phyloP scores from a whole-genome alignment of 2,888 invertebrate species.

The Xestobium rufovillosum region DNA sequence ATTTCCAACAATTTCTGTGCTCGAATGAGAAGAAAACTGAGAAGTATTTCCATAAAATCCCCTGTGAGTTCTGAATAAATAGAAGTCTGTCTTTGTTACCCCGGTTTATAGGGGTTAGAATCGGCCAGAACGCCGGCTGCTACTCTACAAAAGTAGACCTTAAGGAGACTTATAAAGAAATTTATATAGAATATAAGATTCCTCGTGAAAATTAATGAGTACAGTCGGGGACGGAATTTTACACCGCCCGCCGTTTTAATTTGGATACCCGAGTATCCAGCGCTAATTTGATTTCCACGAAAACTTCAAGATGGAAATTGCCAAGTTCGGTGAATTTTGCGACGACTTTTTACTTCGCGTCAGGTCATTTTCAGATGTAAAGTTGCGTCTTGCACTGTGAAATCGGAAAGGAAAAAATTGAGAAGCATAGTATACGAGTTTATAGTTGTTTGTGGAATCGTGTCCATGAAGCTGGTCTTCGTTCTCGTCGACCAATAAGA shows the following conservation, averaged over 20 bases:
- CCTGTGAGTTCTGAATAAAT: conserved; percentile 40
- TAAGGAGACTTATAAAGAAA: conserved; percentile 31
- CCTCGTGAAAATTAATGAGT: conserved; percentile 11
- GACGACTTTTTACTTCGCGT: too few species aligned
- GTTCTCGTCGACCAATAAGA: too few species aligned
- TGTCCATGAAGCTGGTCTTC: too few species aligned
- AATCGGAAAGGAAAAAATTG: too few species aligned
- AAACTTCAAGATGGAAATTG: too few species aligned
- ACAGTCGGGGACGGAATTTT: conserved; percentile 5
- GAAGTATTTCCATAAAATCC: conserved; percentile 42
- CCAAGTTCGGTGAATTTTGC: too few species aligned
- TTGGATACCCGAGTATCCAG: conserved; percentile 12
- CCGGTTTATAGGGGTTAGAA: conserved; percentile 31
- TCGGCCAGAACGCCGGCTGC: conserved; percentile 18
- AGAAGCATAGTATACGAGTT: too few species aligned
- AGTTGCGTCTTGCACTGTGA: too few species aligned
- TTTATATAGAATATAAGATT: conserved; percentile 24
- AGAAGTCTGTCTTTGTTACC: conserved; percentile 37
- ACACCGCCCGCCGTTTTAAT: too few species aligned
- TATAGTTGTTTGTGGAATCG: too few species aligned
- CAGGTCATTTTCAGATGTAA: too few species aligned
- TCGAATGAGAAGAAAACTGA: conserved; percentile 36
- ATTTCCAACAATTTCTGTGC: conserved; percentile 25
- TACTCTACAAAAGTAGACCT: conserved; percentile 30
- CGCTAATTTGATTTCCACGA: conserved; percentile 15